These are phyloP conservation scores for Neopipo cinnamomea DNA, from an alignment of 2,113 vertebrate genomes.

Conservation along the genomic window DNA sequence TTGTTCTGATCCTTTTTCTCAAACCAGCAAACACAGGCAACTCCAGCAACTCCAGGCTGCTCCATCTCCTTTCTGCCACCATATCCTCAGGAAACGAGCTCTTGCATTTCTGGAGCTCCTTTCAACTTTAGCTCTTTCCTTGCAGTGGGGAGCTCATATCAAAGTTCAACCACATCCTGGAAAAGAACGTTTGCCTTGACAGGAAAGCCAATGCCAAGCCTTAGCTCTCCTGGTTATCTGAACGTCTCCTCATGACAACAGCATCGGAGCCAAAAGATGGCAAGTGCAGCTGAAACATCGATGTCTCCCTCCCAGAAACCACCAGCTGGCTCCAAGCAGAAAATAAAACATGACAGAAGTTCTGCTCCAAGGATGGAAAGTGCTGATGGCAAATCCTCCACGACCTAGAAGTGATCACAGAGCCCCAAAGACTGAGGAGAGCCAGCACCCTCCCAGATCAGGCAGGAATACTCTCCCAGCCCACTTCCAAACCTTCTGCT, in stretches of 20 bases:
- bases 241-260: neutral
- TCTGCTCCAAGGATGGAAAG: neutral
- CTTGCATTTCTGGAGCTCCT: neutral
- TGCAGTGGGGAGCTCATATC: neutral
- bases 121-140: neutral
- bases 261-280: neutral
- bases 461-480: neutral
- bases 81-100: neutral
- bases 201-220: neutral
- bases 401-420: neutral
- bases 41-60: neutral
- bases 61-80: neutral
- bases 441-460: neutral
- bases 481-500: neutral
- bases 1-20: neutral
- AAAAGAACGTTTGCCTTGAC: neutral
- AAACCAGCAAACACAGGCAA: neutral
- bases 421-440: neutral
- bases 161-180: neutral
- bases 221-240: neutral
- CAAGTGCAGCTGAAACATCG: neutral
- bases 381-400: neutral
- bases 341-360: slow-evolving; percentile 27
- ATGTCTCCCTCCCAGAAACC: neutral
- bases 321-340: slow-evolving; percentile 15